Evolutionary conservation across 2,888 invertebrate species (phyloP).

Genomic region (Dryomyza anilis): DNA sequence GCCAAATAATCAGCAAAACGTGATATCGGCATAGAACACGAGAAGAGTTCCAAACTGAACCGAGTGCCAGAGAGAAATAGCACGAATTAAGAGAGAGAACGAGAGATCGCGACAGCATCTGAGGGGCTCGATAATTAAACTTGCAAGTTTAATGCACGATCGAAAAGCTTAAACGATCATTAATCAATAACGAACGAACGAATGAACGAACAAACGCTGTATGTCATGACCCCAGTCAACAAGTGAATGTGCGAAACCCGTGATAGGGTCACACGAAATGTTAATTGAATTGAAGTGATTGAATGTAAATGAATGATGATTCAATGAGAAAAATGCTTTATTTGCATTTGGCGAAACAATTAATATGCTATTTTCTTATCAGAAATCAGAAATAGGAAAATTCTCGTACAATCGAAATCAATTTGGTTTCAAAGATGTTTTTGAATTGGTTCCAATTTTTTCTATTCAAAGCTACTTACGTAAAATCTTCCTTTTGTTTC

Average conservation of each 20-base stretch:
- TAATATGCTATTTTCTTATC: not conserved
- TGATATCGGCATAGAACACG: too few relatives aligned
- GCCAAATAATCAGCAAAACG: conserved; percentile 7
- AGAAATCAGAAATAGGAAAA: not conserved
- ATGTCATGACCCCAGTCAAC: conserved; percentile 12
- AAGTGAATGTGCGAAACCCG: conserved; percentile 22
- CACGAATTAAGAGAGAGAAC: not conserved
- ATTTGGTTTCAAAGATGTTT: too few relatives aligned
- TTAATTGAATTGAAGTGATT: conserved; percentile 39
- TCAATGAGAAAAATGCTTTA: not conserved
- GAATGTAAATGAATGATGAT: not conserved
- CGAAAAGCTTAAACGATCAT: conserved; percentile 6
- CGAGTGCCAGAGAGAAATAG: not conserved
- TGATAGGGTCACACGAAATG: conserved; percentile 37
- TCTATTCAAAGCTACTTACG: conserved; percentile 69
- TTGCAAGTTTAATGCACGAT: conserved; percentile 32
- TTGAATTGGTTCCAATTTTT: too few relatives aligned
- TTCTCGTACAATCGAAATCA: not conserved
- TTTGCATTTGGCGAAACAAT: not conserved
- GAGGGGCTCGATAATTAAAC: conserved; percentile 28
- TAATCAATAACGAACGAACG: not conserved
- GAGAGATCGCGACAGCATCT: not conserved
- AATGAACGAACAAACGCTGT: too few relatives aligned
- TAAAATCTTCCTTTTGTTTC: conserved; percentile 93
- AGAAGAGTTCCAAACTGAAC: not conserved